Base-by-base conservation (phyloP, 2,797 vertebrate species). In the Pyrocephalus nanus region DNA sequence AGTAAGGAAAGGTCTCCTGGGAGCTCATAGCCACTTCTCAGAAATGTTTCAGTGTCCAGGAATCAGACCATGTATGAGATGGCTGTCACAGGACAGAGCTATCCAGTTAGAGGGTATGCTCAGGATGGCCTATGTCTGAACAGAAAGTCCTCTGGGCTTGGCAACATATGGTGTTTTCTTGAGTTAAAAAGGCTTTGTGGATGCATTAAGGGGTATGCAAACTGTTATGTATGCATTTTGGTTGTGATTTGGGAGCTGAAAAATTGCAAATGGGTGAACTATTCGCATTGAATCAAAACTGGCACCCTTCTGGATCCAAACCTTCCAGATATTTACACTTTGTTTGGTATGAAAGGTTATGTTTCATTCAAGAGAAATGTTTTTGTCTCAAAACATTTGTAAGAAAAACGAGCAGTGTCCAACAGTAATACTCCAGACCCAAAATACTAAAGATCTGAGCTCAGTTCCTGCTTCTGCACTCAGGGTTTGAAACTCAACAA, bases 171-270 rank as follows among this genome's bases (percentile, higher is more conserved):
- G 21, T 77, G 32, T 47, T 88, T 93, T 61, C 50, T 14, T n/a
- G n/a, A n/a, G n/a, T n/a, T n/a, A n/a, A n/a, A n/a, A n/a, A n/a
- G n/a, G n/a, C n/a, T n/a, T n/a, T 38, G 23, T 62, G 50, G 18
- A 30, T 78, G 8, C 26, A 66, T 15, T 64, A 67, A 42, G 29
- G 8, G 12, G 6, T 67, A n/a, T 53, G 15, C 8, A 74, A 61
- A 27, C 6, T 6, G 5, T 29, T 69, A 7, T 40, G 29, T 1
- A 1, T 2, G 3, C 3, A 73, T 87, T 57, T 30, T 0, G 0
- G 15, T 14, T 72, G 23, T 58, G n/a, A 43, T 79, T 66, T 82
- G 47, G 17, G 27, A 92, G 47, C 36, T 55, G 25, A 79, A 94
- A 91, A 87, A 57, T 45, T 65, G 34, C 9, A 72, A 30, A 61